Evolutionary conservation across 2,113 vertebrate species (phyloP).

Genomic region (Zapornia atra): DNA sequence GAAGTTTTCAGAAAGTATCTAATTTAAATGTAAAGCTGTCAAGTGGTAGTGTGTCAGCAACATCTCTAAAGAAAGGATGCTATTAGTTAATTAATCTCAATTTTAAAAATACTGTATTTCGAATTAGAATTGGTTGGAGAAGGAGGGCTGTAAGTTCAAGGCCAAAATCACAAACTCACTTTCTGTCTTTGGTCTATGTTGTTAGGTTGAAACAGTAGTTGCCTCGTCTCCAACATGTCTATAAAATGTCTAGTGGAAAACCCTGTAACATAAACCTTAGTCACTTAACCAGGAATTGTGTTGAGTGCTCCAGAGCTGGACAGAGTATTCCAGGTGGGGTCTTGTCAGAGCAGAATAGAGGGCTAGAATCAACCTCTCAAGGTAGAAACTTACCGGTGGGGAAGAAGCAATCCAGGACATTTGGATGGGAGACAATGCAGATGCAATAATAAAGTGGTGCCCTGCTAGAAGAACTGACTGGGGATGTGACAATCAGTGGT

Average conservation of each 20-base stretch:
- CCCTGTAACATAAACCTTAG: neutral
- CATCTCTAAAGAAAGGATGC: neutral
- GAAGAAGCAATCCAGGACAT: neutral
- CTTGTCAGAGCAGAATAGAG: too few relatives aligned
- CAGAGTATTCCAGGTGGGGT: too few relatives aligned
- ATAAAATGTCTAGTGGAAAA: neutral
- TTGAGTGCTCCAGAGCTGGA: too few relatives aligned
- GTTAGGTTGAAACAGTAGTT: neutral
- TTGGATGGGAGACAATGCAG: neutral
- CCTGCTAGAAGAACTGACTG: neutral
- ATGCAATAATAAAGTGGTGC: neutral
- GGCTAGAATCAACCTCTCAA: too few relatives aligned
- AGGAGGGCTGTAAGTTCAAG: neutral
- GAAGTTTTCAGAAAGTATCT: neutral
- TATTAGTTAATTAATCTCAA: slow-evolving; percentile 7
- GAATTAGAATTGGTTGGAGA: neutral
- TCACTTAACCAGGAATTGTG: neutral
- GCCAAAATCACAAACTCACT: neutral
- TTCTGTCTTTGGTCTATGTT: neutral
- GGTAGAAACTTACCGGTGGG: neutral
- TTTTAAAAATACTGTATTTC: neutral
- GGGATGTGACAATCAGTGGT: neutral
- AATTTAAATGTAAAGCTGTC: neutral
- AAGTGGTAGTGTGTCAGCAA: neutral
- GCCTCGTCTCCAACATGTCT: neutral